Percentiles rank a stretch among this genome's conserved stretches.
Conservation (phyloP, 1,140 invertebrate species). For the Venustaconcha ellipsiformis region DNA sequence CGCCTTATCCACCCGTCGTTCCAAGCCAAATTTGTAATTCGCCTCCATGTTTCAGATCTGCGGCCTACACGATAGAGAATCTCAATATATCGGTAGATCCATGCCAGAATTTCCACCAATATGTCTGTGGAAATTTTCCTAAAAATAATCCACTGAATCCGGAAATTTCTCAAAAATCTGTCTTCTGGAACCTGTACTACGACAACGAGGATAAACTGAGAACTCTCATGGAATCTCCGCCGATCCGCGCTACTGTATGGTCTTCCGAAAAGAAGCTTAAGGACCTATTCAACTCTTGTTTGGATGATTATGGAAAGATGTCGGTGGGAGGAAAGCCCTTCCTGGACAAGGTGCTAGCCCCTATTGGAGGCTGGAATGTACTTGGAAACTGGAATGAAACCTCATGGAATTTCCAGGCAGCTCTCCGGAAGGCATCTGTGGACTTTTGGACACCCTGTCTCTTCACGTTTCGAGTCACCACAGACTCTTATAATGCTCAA, state of each 20-base stretch:
- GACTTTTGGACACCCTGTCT: constrained; percentile 61
- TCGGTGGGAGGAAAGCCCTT: constrained; percentile 45
- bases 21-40: constrained; percentile 36
- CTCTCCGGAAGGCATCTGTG: constrained; percentile 49
- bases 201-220: constrained; percentile 51
- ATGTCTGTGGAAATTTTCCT: constrained; percentile 70
- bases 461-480: constrained; percentile 43
- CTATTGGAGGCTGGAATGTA: constrained; percentile 59
- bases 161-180: constrained; percentile 31
- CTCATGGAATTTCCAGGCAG: constrained; percentile 47
- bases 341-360: constrained; percentile 47
- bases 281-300: constrained; percentile 57
- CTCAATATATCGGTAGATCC: constrained; percentile 71
- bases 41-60: constrained; percentile 49
- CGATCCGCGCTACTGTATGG: constrained; percentile 33
- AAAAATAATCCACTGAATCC: constrained; percentile 39
- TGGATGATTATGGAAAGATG: constrained; percentile 53
- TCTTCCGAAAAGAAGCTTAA: constrained; percentile 60
- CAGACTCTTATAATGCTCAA: constrained; percentile 40
- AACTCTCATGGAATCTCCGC: constrained; percentile 43
- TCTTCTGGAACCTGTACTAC: constrained; percentile 45
- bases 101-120: constrained; percentile 74
- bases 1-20: constrained; percentile 12
- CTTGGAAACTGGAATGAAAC: constrained; percentile 34
- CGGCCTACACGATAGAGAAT: constrained; percentile 41